phyloP scores from a whole-genome alignment of 2,797 vertebrate species.

The Periparus ater region DNA sequence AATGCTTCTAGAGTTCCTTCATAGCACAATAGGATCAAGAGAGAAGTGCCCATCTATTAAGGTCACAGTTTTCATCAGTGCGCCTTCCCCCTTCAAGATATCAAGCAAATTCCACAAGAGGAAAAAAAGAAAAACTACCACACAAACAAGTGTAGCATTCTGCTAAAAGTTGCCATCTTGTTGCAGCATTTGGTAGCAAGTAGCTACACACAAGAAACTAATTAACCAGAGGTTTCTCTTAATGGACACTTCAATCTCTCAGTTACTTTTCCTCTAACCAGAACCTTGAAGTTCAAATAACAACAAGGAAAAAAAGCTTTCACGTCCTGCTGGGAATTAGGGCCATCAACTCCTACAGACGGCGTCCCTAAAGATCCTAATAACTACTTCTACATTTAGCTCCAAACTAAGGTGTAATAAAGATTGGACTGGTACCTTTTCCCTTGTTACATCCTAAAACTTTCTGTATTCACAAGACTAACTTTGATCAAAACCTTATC shows the following conservation, averaged over 20 bases:
- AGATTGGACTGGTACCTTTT: background rate
- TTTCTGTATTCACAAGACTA: background rate
- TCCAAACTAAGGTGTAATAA: background rate
- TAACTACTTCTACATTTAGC: background rate
- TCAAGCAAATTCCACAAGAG: background rate
- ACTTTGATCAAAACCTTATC: background rate
- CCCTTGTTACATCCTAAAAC: background rate
- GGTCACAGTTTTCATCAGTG: background rate
- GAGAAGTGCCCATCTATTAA: background rate
- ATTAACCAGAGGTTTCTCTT: background rate
- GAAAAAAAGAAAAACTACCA: accelerated
- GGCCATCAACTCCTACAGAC: background rate
- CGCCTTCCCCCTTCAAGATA: background rate
- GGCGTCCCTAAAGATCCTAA: background rate
- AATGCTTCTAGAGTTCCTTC: background rate
- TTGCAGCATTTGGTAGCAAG: background rate
- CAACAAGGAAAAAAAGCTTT: background rate
- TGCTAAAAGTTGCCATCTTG: background rate
- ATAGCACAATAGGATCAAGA: background rate
- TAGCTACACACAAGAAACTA: background rate
- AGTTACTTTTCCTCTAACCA: background rate
- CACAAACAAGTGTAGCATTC: background rate
- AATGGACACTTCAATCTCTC: no score
- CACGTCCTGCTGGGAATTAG: background rate
- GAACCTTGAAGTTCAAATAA: background rate